These are phyloP conservation scores for Chymomyza fuscimana DNA, from an alignment of 2,888 invertebrate genomes.

Conservation along the genomic window DNA sequence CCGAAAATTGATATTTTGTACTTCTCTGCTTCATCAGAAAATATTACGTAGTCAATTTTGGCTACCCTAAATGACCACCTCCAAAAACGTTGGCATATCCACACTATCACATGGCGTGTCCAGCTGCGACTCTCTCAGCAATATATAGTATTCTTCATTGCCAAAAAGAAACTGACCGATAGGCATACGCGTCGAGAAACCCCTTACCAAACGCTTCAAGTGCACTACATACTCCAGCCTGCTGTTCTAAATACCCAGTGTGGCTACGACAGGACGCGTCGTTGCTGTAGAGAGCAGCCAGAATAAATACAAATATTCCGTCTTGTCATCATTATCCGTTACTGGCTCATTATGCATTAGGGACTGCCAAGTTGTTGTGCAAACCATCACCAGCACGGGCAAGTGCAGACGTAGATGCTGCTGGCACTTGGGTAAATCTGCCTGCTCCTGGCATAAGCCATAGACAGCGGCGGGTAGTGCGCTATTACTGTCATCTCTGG, in stretches of 20 bases:
- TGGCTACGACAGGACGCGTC: slow-evolving; percentile 10
- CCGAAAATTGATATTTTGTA: no score
- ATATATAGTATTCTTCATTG: slow-evolving; percentile 19
- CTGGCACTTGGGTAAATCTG: slow-evolving; percentile 5
- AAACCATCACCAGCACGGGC: slow-evolving; percentile 26
- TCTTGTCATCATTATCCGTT: neutral
- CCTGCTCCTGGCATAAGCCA: slow-evolving; percentile 8
- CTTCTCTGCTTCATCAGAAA: neutral
- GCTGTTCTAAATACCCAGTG: neutral
- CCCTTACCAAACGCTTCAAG: slow-evolving; percentile 4
- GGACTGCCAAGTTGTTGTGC: slow-evolving; percentile 22
- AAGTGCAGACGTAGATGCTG: neutral
- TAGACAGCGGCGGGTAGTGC: neutral
- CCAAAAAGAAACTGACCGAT: slow-evolving; percentile 12
- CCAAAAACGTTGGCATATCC: slow-evolving; percentile 5
- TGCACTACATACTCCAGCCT: no score
- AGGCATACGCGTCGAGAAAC: slow-evolving; percentile 11
- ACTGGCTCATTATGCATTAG: neutral
- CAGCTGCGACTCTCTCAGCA: slow-evolving; percentile 19
- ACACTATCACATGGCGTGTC: neutral
- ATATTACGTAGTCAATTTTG: neutral
- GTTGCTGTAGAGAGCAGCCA: slow-evolving; percentile 29
- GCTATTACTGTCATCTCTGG: neutral
- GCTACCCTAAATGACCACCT: slow-evolving; percentile 27
- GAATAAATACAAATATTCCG: slow-evolving; percentile 13